Evolutionary conservation across 2,113 vertebrate genomes (phyloP).

Genomic region (Thunnus maccoyii): DNA sequence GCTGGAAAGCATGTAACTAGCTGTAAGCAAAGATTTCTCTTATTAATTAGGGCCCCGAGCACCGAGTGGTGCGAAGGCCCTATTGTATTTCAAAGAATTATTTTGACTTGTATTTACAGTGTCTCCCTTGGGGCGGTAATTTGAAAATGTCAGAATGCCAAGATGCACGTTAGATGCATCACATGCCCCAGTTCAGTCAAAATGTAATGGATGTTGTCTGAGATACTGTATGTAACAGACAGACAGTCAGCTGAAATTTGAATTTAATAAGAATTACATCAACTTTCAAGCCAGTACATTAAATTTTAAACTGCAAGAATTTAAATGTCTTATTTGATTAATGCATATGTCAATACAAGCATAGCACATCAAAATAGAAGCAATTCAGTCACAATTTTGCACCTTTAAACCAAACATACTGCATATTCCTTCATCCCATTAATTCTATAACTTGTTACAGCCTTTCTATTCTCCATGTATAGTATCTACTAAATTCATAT

Average conservation of each 20-base stretch:
- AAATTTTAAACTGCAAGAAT: not conserved
- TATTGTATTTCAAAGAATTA: too few species aligned
- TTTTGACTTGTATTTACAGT: slow-evolving; percentile 44
- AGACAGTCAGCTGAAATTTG: not conserved
- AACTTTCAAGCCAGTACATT: not conserved
- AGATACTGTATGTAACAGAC: not conserved
- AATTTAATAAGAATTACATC: not conserved
- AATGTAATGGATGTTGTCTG: not conserved
- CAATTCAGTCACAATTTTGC: not conserved
- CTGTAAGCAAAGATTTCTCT: slow-evolving; percentile 41
- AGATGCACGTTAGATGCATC: slow-evolving; percentile 44
- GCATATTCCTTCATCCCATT: not conserved
- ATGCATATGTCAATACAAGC: not conserved
- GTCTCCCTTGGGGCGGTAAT: slow-evolving; percentile 33
- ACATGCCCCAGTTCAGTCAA: slow-evolving; percentile 49
- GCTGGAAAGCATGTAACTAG: slow-evolving; percentile 30
- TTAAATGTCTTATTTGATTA: not conserved
- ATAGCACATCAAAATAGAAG: not conserved
- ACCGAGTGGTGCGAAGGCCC: too few species aligned
- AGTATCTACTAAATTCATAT: not conserved
- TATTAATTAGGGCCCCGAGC: slow-evolving; percentile 16
- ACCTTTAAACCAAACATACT: too few species aligned
- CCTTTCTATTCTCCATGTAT: not conserved
- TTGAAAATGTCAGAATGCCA: slow-evolving; percentile 59
- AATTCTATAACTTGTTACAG: not conserved